A percentile compares a stretch with the other conserved stretches of the same genome.
Conservation (phyloP, 2,888 invertebrate species). For the Caenorhabditis japonica region DNA sequence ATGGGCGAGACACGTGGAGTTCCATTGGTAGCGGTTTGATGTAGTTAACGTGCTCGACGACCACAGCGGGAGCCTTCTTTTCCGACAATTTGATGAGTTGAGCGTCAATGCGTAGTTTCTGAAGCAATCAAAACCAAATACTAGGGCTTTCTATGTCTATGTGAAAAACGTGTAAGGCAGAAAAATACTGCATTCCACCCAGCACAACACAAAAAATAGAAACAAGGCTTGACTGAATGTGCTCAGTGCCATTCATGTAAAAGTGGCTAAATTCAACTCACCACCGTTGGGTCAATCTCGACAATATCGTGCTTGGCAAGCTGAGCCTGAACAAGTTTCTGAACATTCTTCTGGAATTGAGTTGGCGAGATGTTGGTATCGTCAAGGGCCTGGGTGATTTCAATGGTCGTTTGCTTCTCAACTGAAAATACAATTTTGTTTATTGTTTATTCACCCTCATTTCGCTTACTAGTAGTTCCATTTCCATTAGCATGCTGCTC, state of each 20-base stretch:
- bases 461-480: constrained; percentile 36
- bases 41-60: constrained; percentile 59
- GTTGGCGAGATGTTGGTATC: constrained; percentile 58
- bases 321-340: constrained; percentile 59
- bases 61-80: constrained; percentile 51
- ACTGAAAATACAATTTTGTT: constrained; percentile 13
- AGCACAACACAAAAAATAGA: constrained; percentile 25
- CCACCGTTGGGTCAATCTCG: constrained; percentile 62
- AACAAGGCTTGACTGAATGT: not conserved
- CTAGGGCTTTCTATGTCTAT: constrained; percentile 13
- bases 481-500: constrained; percentile 46
- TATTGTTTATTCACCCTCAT: not conserved
- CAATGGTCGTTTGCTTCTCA: constrained; percentile 54
- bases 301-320: constrained; percentile 58
- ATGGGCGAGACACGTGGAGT: constrained; percentile 59
- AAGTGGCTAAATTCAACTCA: constrained; percentile 14
- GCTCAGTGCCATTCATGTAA: not conserved
- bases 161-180: constrained; percentile 18
- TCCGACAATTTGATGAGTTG: constrained; percentile 63
- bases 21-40: constrained; percentile 63
- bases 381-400: constrained; percentile 47
- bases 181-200: constrained; percentile 25
- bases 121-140: constrained; percentile 43
- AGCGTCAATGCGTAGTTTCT: constrained; percentile 68
- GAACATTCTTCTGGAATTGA: constrained; percentile 64